Conservation (phyloP, 2,888 invertebrate genomes). For the Alcis repandata region DNA sequence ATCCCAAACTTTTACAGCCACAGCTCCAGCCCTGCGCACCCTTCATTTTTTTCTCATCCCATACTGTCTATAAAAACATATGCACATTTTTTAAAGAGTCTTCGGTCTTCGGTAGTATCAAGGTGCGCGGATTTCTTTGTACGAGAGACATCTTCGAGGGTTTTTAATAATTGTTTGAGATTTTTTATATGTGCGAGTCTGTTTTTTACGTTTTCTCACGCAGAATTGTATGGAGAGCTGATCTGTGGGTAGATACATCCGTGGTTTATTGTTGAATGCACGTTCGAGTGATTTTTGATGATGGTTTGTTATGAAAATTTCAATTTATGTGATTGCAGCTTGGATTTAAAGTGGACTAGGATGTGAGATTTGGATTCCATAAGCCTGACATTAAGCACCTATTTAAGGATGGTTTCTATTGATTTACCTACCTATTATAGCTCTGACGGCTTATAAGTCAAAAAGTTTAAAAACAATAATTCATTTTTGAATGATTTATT, state of each 20-base stretch:
- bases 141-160: constrained; percentile 78
- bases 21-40: constrained; percentile 57
- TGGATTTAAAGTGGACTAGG: constrained; percentile 27
- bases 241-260: constrained; percentile 87
- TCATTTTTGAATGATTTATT: no score
- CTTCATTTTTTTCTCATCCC: constrained; percentile 68
- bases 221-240: constrained; percentile 75
- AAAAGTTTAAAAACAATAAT: no score
- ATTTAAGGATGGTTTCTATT: no score
- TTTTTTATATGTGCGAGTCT: constrained; percentile 80
- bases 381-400: no score
- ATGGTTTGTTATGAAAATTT: constrained; percentile 51
- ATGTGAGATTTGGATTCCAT: no score
- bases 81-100: constrained; percentile 85
- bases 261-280: constrained; percentile 68
- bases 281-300: constrained; percentile 72
- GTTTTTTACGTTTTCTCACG: constrained; percentile 86
- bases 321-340: constrained; percentile 40
- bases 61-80: constrained; percentile 83
- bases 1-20: constrained; percentile 58
- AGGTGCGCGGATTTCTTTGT: constrained; percentile 77
- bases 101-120: constrained; percentile 74
- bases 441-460: no score
- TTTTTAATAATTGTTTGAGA: constrained; percentile 81
- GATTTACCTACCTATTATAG: no score